Evolutionary conservation across 2,888 invertebrate genomes (phyloP).

Genomic region (Tuberolachnus salignus): DNA sequence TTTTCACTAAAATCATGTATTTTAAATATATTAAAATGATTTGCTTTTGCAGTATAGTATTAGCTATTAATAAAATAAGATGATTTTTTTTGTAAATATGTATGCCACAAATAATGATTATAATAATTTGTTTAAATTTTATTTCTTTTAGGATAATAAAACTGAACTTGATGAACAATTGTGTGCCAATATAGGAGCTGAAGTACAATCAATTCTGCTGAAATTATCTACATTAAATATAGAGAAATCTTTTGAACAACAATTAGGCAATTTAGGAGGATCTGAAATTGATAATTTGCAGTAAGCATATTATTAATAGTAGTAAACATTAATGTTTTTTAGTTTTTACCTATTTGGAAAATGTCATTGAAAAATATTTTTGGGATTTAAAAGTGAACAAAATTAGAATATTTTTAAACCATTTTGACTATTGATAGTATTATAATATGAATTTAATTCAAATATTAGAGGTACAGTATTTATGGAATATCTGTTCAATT

Average conservation of each 20-base stretch:
- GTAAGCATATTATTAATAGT: slow-evolving; percentile 19
- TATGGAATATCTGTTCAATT: too few species aligned
- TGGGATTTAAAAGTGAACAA: too few species aligned
- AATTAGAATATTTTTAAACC: too few species aligned
- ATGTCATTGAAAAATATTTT: too few species aligned
- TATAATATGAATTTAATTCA: too few species aligned
- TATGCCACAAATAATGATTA: background rate
- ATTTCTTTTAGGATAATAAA: slow-evolving; percentile 43
- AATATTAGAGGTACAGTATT: too few species aligned
- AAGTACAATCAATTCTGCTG: slow-evolving; percentile 35
- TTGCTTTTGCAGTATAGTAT: background rate
- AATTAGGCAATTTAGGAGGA: slow-evolving; percentile 30
- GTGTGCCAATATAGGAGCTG: slow-evolving; percentile 45
- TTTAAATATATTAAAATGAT: background rate
- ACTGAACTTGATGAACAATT: slow-evolving; percentile 41
- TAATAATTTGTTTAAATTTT: background rate
- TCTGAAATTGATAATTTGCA: slow-evolving; percentile 46
- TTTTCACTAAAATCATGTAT: background rate
- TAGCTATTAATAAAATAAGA: background rate
- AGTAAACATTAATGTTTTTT: background rate
- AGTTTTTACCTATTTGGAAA: too few species aligned
- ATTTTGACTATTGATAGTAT: too few species aligned
- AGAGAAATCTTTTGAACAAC: slow-evolving; percentile 48
- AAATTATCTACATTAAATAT: slow-evolving; percentile 45
- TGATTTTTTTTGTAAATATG: background rate